These are phyloP conservation scores for Ophonus ardosiacus DNA, from an alignment of 2,888 invertebrate genomes.

Conservation along the genomic window DNA sequence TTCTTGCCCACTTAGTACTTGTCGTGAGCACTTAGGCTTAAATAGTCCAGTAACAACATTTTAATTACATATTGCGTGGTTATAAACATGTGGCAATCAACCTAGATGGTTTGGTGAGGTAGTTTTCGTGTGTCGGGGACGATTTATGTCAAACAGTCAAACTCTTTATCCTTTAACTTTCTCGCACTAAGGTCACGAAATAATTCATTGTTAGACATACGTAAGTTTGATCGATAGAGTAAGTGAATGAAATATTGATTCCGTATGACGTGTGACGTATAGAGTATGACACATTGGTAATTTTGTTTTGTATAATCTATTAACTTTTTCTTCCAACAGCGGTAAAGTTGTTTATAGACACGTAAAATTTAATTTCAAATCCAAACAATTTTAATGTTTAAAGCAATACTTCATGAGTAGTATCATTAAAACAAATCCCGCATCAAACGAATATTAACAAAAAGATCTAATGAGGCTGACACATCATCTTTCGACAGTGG, in stretches of 20 bases:
- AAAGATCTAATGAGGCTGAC: no score
- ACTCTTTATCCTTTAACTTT: slow-evolving; percentile 13
- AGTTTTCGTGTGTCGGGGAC: slow-evolving; percentile 20
- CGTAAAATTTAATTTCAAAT: no score
- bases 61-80: slow-evolving; percentile 41
- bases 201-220: neutral
- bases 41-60: slow-evolving; percentile 52
- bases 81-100: slow-evolving; percentile 50
- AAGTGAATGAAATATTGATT: neutral
- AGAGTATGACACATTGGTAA: neutral
- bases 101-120: slow-evolving; percentile 8
- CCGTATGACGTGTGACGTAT: neutral
- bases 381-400: no score
- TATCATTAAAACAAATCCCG: no score
- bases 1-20: neutral
- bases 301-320: neutral
- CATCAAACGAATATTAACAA: no score
- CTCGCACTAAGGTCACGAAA: neutral
- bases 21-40: slow-evolving; percentile 5
- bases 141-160: slow-evolving; percentile 33
- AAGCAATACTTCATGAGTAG: no score
- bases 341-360: no score
- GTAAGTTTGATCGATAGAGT: neutral
- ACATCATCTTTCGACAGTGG: no score
- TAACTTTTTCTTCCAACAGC: no score